These are phyloP conservation scores for Panulirus ornatus DNA, from an alignment of 1,140 invertebrate species.

Conservation along the genomic window DNA sequence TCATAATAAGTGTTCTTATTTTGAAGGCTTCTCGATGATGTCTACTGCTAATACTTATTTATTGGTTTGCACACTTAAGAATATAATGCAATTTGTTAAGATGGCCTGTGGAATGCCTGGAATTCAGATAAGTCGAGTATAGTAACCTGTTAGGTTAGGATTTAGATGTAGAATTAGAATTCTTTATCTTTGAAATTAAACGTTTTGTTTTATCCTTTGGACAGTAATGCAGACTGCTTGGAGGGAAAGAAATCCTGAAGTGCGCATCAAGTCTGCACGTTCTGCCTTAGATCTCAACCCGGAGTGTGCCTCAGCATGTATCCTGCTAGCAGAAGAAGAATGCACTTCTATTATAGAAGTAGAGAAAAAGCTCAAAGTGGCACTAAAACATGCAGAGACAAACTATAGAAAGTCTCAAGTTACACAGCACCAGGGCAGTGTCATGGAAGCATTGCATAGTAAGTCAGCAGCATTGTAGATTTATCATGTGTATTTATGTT, in stretches of 20 bases:
- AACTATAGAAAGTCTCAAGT: constrained; percentile 91
- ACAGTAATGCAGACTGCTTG: constrained; percentile 97
- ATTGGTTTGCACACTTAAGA: no score
- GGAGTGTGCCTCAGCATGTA: constrained; percentile 97
- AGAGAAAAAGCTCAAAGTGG: constrained; percentile 92
- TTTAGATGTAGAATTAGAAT: no score
- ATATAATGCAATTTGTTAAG: no score
- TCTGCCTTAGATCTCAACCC: constrained; percentile 93
- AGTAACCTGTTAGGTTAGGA: neutral
- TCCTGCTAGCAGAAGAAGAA: constrained; percentile 97
- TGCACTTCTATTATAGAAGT: constrained; percentile 93
- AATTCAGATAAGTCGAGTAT: no score
- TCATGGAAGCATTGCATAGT: constrained; percentile 90
- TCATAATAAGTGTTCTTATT: no score
- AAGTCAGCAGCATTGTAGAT: no score
- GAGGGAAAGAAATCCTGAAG: constrained; percentile 95
- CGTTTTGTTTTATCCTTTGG: neutral
- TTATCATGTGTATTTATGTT: no score
- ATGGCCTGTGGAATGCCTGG: no score
- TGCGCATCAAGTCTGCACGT: constrained; percentile 94
- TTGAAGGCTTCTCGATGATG: no score
- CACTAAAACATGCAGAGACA: constrained; percentile 91
- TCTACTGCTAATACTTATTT: no score
- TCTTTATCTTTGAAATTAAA: no score
- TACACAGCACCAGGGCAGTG: constrained; percentile 86